Conservation (phyloP, 2,888 invertebrate species). For the Panorpa germanica region DNA sequence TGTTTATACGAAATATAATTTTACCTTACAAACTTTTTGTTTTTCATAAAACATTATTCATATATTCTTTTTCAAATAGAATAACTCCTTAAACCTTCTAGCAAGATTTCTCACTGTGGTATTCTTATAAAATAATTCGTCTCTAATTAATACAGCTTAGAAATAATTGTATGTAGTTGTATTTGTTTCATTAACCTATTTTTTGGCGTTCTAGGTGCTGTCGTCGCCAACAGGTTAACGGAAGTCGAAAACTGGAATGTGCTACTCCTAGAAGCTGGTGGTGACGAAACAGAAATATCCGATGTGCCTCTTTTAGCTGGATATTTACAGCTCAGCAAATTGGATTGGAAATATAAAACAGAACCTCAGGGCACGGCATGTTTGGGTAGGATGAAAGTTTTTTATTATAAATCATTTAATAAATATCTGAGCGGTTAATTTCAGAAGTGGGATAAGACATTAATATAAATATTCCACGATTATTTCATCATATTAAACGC, state of each 20-base stretch:
- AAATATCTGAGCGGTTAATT: neutral
- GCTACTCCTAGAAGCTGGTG: slow-evolving; percentile 68
- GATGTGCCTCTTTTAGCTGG: slow-evolving; percentile 78
- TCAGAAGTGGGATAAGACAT: neutral
- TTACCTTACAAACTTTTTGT: neutral
- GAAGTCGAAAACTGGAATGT: slow-evolving; percentile 67
- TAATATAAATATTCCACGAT: slow-evolving; percentile 6
- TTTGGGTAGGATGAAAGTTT: slow-evolving; percentile 38
- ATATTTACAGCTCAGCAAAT: slow-evolving; percentile 65
- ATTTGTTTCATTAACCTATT: neutral
- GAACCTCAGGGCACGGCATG: slow-evolving; percentile 71
- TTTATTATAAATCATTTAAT: neutral
- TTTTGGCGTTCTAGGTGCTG: slow-evolving; percentile 41
- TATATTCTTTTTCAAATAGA: neutral
- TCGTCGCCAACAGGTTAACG: slow-evolving; percentile 64
- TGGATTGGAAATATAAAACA: slow-evolving; percentile 88
- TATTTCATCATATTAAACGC: too few relatives aligned
- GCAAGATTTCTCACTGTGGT: neutral
- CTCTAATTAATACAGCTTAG: slow-evolving; percentile 3
- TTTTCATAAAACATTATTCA: neutral
- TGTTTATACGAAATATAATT: neutral
- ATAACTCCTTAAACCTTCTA: too few relatives aligned
- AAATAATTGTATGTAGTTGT: neutral
- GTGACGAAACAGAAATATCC: slow-evolving; percentile 78
- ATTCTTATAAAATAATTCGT: neutral